phyloP scores from a whole-genome alignment of 2,113 vertebrate genomes.

The Petaurus breviceps region DNA sequence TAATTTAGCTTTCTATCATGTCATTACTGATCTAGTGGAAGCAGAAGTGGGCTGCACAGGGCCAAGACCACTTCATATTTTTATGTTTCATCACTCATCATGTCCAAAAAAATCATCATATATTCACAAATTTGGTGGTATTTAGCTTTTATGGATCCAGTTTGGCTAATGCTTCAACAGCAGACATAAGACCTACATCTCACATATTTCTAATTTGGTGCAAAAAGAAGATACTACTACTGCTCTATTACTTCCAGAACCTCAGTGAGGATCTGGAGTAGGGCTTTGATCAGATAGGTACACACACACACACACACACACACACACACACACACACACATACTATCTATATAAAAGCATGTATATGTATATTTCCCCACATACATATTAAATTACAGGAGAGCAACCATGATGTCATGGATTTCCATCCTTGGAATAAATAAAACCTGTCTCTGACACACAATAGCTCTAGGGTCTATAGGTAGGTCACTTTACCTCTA shows the following conservation, averaged over 20 bases:
- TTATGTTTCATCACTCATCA: not conserved
- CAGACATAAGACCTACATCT: not conserved
- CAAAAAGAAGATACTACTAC: not conserved
- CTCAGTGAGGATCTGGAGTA: not conserved
- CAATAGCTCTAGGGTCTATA: too few species aligned
- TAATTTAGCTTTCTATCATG: not conserved
- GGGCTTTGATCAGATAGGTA: not conserved
- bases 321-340: too few species aligned
- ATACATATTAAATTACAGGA: too few species aligned
- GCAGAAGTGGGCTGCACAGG: not conserved
- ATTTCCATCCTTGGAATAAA: too few species aligned
- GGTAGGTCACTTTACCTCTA: too few species aligned
- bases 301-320: too few species aligned
- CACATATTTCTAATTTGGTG: not conserved
- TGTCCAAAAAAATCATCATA: not conserved
- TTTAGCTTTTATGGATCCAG: not conserved
- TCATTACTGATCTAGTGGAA: not conserved
- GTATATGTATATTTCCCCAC: not conserved
- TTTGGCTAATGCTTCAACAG: not conserved
- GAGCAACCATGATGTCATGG: too few species aligned
- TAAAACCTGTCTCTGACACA: too few species aligned
- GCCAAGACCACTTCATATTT: not conserved
- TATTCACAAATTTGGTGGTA: not conserved
- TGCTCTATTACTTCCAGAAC: not conserved
- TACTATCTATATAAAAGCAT: not conserved